Evolutionary conservation across 1,140 invertebrate species (phyloP).

Genomic region (Atta colombica): DNA sequence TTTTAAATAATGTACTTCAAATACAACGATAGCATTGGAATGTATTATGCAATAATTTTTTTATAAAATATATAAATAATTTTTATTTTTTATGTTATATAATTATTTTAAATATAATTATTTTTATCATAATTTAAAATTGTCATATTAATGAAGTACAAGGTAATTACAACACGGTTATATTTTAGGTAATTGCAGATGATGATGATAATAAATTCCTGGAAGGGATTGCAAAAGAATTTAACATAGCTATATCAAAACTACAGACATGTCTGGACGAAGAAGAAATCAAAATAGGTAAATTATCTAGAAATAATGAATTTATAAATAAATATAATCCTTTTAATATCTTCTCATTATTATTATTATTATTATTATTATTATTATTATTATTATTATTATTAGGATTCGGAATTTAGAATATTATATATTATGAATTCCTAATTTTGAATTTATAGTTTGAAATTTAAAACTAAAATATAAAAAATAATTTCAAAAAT

Average conservation of each 20-base stretch:
- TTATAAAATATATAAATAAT: no score
- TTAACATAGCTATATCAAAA: neutral
- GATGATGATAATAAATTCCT: neutral
- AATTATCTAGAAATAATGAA: neutral
- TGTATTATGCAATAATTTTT: no score
- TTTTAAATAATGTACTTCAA: no score
- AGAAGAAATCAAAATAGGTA: neutral
- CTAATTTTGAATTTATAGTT: neutral
- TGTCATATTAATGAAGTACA: neutral
- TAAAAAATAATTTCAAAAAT: no score
- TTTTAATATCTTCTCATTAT: neutral
- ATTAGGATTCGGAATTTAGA: neutral
- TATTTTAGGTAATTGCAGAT: conserved; percentile 32
- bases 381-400: neutral
- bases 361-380: no score
- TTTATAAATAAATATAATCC: neutral
- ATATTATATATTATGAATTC: neutral
- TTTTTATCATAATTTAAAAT: no score
- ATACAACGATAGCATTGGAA: no score
- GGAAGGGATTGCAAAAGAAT: neutral
- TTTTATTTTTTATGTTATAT: no score
- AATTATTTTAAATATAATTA: no score
- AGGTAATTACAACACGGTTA: neutral
- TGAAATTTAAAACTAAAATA: neutral
- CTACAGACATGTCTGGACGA: neutral